Percentiles rank a stretch among this genome's conserved stretches.
Conservation (phyloP, 1,140 invertebrate species). For the Amyelois transitella region DNA sequence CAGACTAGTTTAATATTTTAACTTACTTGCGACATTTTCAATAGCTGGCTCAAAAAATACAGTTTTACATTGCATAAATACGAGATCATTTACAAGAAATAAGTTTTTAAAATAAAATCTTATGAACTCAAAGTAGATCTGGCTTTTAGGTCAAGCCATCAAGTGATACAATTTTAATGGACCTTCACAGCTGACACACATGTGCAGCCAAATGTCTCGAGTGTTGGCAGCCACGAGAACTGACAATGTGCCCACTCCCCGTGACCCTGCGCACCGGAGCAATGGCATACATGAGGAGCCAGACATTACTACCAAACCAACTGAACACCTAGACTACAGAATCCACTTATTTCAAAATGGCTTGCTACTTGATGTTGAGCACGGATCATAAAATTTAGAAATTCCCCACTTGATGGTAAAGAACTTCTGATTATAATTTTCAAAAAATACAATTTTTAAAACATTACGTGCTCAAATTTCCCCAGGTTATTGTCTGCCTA, state of each 20-base stretch:
- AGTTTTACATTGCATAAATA: neutral
- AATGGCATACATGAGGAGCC: slow-evolving; percentile 37
- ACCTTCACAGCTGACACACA: slow-evolving; percentile 33
- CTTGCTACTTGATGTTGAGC: neutral
- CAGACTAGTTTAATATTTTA: slow-evolving; percentile 16
- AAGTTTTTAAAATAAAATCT: slow-evolving; percentile 1
- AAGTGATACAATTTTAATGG: slow-evolving; percentile 29
- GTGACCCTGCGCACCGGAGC: slow-evolving; percentile 21
- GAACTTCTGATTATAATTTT: neutral
- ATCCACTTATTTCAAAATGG: neutral
- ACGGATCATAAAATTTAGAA: neutral
- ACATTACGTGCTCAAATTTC: neutral
- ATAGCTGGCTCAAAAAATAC: neutral
- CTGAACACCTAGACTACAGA: neutral
- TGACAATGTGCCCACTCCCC: slow-evolving; percentile 32
- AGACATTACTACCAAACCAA: slow-evolving; percentile 18
- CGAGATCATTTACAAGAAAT: neutral
- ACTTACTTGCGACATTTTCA: neutral
- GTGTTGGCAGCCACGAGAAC: slow-evolving; percentile 34
- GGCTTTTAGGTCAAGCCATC: neutral
- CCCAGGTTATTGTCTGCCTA: slow-evolving; percentile 3
- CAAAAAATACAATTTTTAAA: no score
- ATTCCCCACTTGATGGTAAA: neutral
- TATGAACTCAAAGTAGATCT: neutral
- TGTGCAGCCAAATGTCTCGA: slow-evolving; percentile 40